Base-by-base conservation (phyloP, 2,888 invertebrate species). In the Drosophila paramelanica region DNA sequence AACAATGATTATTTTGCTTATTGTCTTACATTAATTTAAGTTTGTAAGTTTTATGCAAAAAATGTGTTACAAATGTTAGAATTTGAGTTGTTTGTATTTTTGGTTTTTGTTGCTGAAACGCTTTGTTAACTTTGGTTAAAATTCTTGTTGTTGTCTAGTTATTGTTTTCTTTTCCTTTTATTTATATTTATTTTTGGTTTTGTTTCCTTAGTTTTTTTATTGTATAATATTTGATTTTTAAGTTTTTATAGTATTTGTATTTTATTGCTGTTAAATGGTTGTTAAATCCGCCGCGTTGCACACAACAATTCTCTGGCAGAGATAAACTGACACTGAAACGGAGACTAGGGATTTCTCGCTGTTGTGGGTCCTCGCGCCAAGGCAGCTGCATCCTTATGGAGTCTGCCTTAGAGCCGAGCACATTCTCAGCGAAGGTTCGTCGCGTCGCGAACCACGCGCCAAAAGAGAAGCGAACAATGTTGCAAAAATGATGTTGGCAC, bases 241-340 rank as follows among this genome's bases (percentile, higher is more conserved):
- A 31, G 27, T 42, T 47, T 53, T 50, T 36, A 55, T 65, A 38
- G 39, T 65, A n/a, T 46, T 64, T 64, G 17, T 72, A n/a, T 61
- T 49, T 41, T 67, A 55, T 57, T 69, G 51, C 60, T 67, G 41
- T 43, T 38, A 45, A 33, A 11, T 57, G 20, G 43, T 62, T 72
- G 56, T 68, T 81, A 65, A 67, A 60, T 81, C 88, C 88, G 87
- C 87, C 88, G 88, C 85, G 85, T 84, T 89, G 88, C 89, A 83
- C 87, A 84, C 88, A 87, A 82, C 83, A 84, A 86, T 88, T 88
- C 86, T 74, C 83, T 75, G 89, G 82, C 88, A 89, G 89, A 86
- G 89, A 89, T 89, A 79, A 89, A 86, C 89, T 85, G 77, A 87
- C 88, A 85, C 88, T 85, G 81, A 83, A 64, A 65, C 80, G 62